Percentiles rank a stretch among this genome's conserved stretches.
Conservation (phyloP, 2,888 invertebrate species). For the Watsonalla binaria region DNA sequence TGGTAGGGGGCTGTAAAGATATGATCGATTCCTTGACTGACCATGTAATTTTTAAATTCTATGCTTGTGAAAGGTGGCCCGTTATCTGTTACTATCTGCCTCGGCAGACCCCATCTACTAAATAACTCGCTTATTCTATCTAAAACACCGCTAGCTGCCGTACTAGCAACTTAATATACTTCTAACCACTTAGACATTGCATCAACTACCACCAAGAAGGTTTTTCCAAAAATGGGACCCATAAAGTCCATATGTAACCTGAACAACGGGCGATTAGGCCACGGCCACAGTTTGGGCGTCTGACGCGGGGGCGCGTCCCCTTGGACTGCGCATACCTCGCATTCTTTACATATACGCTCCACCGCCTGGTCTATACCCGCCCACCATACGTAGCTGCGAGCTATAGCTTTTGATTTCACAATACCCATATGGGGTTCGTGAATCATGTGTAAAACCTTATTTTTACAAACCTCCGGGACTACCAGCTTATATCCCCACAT, state of each 20-base stretch:
- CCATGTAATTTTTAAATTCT: constrained; percentile 12
- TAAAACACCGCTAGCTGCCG: constrained; percentile 2
- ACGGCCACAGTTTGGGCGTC: background rate
- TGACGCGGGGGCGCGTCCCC: background rate
- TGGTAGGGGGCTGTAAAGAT: constrained; percentile 17
- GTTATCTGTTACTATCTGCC: constrained; percentile 16
- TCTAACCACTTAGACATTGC: constrained; percentile 16
- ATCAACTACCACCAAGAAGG: constrained; percentile 14
- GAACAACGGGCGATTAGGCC: background rate
- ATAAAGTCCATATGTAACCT: constrained; percentile 10
- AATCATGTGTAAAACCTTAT: background rate
- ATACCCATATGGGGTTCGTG: background rate
- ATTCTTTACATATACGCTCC: too few species aligned
- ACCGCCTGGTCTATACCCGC: too few species aligned
- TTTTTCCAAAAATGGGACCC: constrained; percentile 9
- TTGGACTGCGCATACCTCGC: too few species aligned
- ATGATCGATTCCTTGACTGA: constrained; percentile 15
- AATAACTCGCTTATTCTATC: constrained; percentile 2
- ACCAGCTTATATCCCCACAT: constrained; percentile 3
- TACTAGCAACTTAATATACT: constrained; percentile 7
- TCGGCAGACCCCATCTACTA: constrained; percentile 9
- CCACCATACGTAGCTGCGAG: background rate
- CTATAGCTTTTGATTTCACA: background rate
- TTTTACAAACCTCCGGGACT: background rate
- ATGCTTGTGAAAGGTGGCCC: constrained; percentile 16